Conservation (phyloP, 2,113 vertebrate species). For the Acrocephalus kingi region DNA sequence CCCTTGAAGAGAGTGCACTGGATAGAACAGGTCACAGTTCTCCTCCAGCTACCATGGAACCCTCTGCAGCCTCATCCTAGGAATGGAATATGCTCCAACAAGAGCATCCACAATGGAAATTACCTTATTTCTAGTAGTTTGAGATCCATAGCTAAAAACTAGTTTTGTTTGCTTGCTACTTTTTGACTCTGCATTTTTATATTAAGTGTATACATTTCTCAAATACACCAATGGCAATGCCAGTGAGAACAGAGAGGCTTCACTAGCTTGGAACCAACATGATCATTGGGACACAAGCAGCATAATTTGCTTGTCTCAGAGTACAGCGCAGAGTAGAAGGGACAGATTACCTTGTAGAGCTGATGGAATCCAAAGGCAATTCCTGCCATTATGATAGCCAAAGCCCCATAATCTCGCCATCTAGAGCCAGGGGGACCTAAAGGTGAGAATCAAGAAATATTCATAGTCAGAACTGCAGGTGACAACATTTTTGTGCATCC, state of each 20-base stretch:
- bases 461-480: neutral
- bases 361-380: constrained; percentile 95
- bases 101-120: neutral
- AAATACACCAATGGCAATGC: neutral
- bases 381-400: constrained; percentile 92
- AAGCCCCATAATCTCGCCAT: constrained; percentile 93
- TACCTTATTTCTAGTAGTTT: neutral
- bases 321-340: neutral
- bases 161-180: neutral
- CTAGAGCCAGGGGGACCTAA: constrained; percentile 84
- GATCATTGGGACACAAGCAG: neutral
- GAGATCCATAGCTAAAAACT: neutral
- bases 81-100: neutral
- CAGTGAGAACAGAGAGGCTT: neutral
- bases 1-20: neutral
- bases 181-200: neutral
- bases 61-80: neutral
- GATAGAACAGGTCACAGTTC: neutral
- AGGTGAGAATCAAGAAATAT: neutral
- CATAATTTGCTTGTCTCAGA: neutral
- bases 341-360: constrained; percentile 86
- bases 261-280: neutral
- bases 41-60: neutral
- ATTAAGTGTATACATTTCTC: neutral
- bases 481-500: neutral